These are phyloP conservation scores for Chelonus formosanus DNA, from an alignment of 2,888 invertebrate genomes.

Conservation along the genomic window DNA sequence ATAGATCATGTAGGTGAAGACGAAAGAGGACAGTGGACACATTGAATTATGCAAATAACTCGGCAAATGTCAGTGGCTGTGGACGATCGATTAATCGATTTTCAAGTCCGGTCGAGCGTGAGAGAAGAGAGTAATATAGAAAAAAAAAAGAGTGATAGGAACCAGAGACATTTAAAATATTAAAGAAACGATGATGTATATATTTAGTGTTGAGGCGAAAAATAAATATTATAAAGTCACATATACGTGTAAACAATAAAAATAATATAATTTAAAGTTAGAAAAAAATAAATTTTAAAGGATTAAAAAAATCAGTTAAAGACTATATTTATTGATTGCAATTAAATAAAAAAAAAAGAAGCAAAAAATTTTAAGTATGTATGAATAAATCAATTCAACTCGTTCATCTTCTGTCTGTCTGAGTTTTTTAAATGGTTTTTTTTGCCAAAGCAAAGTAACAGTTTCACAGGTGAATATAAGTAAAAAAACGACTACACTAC, in stretches of 20 bases:
- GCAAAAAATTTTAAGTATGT: background rate
- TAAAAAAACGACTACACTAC: background rate
- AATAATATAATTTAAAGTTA: background rate
- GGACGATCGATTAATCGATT: slow-evolving; percentile 42
- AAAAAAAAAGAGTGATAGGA: background rate
- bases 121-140: slow-evolving; percentile 11
- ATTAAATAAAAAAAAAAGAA: slow-evolving; percentile 11
- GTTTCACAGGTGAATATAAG: slow-evolving; percentile 29
- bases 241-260: no score
- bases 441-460: slow-evolving; percentile 23
- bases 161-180: no score
- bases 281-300: no score
- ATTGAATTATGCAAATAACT: slow-evolving; percentile 54
- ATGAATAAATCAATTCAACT: slow-evolving; percentile 25
- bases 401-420: slow-evolving; percentile 14
- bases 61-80: slow-evolving; percentile 53
- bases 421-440: background rate
- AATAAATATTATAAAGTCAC: no score
- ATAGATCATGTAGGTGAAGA: no score
- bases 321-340: no score
- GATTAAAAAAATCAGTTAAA: no score
- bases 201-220: background rate
- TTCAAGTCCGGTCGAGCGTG: slow-evolving; percentile 6
- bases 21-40: slow-evolving; percentile 23
- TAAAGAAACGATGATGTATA: background rate